phyloP scores from a whole-genome alignment of 2,113 vertebrate species.

The Eleginops maclovinus region DNA sequence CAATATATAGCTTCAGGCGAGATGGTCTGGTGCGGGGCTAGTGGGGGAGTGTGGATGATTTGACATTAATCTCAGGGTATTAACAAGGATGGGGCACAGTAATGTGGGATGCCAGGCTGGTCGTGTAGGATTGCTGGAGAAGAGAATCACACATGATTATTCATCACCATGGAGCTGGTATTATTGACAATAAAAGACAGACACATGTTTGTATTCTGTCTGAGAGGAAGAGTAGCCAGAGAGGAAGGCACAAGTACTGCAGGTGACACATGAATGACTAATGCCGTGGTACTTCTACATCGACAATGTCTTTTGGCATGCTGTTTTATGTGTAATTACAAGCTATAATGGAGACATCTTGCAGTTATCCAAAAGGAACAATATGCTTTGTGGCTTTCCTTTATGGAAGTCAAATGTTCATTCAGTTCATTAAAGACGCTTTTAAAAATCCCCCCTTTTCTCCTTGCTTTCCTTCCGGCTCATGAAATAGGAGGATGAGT shows the following conservation, averaged over 20 bases:
- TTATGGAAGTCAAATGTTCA: slow-evolving; percentile 62
- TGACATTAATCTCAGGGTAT: slow-evolving; percentile 78
- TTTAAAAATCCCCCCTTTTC: slow-evolving; percentile 18
- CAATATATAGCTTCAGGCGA: slow-evolving; percentile 69
- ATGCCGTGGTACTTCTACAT: slow-evolving; percentile 30
- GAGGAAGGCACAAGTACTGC: slow-evolving; percentile 8
- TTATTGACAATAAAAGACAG: slow-evolving; percentile 21
- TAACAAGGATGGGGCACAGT: slow-evolving; percentile 60
- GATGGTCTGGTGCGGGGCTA: slow-evolving; percentile 49
- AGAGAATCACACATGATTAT: slow-evolving; percentile 14
- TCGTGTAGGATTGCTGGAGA: not conserved
- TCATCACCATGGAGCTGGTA: slow-evolving; percentile 25
- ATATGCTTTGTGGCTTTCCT: slow-evolving; percentile 43
- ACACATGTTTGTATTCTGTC: slow-evolving; percentile 22
- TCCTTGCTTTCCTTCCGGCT: slow-evolving; percentile 13
- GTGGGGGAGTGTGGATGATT: slow-evolving; percentile 54
- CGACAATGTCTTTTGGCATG: slow-evolving; percentile 23
- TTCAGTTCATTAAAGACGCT: slow-evolving; percentile 56
- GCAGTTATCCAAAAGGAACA: slow-evolving; percentile 44
- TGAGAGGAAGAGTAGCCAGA: slow-evolving; percentile 27
- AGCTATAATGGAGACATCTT: slow-evolving; percentile 48
- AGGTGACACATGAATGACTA: slow-evolving; percentile 44
- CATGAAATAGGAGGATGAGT: slow-evolving; percentile 50
- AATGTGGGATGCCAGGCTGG: slow-evolving; percentile 35
- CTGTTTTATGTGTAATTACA: slow-evolving; percentile 43